These are phyloP conservation scores for Dendronephthya gigantea DNA, from an alignment of 64 coral and sea anemone genomes.

Conservation along the genomic window DNA sequence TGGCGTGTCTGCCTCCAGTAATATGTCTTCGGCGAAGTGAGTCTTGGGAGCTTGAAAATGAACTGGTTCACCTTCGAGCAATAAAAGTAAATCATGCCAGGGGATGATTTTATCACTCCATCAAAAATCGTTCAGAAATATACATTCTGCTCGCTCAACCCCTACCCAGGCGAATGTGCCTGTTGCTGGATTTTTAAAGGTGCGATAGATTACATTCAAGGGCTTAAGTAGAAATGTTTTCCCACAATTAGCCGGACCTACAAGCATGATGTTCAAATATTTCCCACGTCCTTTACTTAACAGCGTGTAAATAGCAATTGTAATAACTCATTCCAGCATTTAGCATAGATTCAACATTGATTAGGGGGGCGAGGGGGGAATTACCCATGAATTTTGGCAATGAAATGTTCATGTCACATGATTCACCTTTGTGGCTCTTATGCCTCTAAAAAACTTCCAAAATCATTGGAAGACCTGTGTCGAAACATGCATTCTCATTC, in stretches of 20 bases:
- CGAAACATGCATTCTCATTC: not conserved
- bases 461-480: not conserved
- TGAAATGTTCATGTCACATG: conserved; percentile 1
- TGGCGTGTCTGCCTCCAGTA: conserved; percentile 3
- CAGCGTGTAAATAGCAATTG: not conserved
- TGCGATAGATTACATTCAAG: conserved; percentile 28
- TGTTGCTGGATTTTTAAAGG: conserved; percentile 26
- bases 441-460: no score
- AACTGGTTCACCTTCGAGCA: conserved; percentile 25
- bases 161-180: conserved; percentile 33
- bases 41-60: conserved; percentile 13
- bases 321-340: not conserved
- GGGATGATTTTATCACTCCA: conserved; percentile 17
- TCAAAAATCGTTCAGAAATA: conserved; percentile 28
- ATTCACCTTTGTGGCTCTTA: not conserved
- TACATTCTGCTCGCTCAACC: conserved; percentile 8
- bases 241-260: conserved; percentile 21
- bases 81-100: conserved; percentile 24
- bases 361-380: not conserved
- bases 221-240: conserved; percentile 26
- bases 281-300: conserved; percentile 17
- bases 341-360: not conserved
- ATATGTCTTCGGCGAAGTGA: conserved; percentile 18
- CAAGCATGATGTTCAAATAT: conserved; percentile 36
- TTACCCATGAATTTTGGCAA: not conserved